These are phyloP conservation scores for Gila orcuttii DNA, from an alignment of 2,113 vertebrate species.

Conservation along the genomic window DNA sequence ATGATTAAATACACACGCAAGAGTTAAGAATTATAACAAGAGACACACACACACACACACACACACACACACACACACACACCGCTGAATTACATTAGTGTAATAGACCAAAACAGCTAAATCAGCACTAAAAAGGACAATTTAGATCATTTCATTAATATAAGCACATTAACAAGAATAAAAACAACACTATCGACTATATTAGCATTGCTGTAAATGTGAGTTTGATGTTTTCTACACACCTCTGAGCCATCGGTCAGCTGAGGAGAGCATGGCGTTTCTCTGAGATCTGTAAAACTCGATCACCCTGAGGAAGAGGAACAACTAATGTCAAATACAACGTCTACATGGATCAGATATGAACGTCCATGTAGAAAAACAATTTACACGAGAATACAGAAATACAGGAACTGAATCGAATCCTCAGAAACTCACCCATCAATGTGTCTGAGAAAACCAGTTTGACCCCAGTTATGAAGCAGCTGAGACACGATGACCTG, in stretches of 20 bases:
- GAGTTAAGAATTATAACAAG: too few species aligned
- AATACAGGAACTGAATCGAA: neutral
- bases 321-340: neutral
- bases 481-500: slow-evolving; percentile 88
- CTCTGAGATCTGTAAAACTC: slow-evolving; percentile 88
- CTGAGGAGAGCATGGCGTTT: slow-evolving; percentile 85
- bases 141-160: too few species aligned
- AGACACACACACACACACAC: too few species aligned
- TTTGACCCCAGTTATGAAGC: slow-evolving; percentile 87
- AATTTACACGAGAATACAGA: neutral
- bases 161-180: too few species aligned
- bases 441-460: slow-evolving; percentile 87
- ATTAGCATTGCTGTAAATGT: too few species aligned
- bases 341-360: too few species aligned
- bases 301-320: slow-evolving; percentile 77
- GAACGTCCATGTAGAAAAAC: too few species aligned
- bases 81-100: too few species aligned
- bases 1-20: neutral
- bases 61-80: too few species aligned
- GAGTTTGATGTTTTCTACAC: slow-evolving; percentile 39
- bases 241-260: slow-evolving; percentile 94
- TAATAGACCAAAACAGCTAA: too few species aligned
- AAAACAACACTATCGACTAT: too few species aligned
- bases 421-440: slow-evolving; percentile 75
- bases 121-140: too few species aligned